These are phyloP conservation scores for Microctenopoma lineatum DNA, from an alignment of 2,797 vertebrate genomes.

Conservation along the genomic window DNA sequence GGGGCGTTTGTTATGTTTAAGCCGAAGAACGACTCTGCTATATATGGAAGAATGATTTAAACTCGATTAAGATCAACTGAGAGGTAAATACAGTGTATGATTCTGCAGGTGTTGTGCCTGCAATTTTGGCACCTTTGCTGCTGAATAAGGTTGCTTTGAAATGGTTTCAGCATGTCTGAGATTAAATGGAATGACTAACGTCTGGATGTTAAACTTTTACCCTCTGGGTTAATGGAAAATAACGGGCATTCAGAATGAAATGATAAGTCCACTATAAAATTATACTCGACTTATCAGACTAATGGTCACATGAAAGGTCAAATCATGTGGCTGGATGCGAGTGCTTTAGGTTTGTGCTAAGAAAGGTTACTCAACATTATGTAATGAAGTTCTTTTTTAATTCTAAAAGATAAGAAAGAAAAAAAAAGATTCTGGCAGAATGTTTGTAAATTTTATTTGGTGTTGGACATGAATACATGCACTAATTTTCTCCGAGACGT, in stretches of 20 bases:
- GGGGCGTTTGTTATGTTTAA: conserved; percentile 63
- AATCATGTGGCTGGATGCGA: conserved; percentile 18
- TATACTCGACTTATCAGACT: conserved; percentile 2
- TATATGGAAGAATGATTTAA: conserved; percentile 56
- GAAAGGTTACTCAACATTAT: background rate
- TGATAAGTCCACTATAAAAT: conserved; percentile 13
- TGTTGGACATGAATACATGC: conserved; percentile 56
- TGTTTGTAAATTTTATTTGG: conserved; percentile 72
- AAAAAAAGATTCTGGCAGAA: conserved; percentile 54
- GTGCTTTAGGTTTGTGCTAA: conserved; percentile 12
- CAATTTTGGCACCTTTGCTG: conserved; percentile 57
- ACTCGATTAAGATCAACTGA: conserved; percentile 60
- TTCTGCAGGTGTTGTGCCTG: conserved; percentile 51
- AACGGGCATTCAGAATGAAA: conserved; percentile 14
- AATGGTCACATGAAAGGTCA: background rate
- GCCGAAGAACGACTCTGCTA: conserved; percentile 38
- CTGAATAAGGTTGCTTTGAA: conserved; percentile 32
- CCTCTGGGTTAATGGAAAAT: conserved; percentile 50
- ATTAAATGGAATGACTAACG: conserved; percentile 54
- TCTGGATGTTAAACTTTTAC: conserved; percentile 48
- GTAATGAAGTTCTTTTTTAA: background rate
- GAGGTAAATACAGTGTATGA: conserved; percentile 40
- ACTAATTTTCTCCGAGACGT: conserved; percentile 46
- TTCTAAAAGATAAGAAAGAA: conserved; percentile 4
- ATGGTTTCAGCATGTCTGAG: conserved; percentile 59